Conservation (phyloP, 2,888 invertebrate genomes). For the Heterodera filipjevi region DNA sequence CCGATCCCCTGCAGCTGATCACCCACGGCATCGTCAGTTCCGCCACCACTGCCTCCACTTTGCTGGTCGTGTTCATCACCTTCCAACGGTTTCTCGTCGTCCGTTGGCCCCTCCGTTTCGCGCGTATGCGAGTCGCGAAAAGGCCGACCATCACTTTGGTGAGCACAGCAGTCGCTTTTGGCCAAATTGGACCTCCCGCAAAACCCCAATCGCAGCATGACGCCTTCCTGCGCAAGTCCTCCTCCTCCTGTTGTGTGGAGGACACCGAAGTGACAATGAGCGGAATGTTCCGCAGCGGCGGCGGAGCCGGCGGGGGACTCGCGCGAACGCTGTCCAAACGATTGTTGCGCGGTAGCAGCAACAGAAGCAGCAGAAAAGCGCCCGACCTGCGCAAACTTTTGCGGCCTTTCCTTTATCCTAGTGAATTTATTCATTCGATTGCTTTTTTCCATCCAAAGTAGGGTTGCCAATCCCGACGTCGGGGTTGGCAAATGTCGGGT, state of each 20-base stretch:
- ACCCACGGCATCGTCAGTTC: slow-evolving; percentile 55
- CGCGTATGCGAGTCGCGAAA: slow-evolving; percentile 34
- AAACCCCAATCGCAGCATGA: not conserved
- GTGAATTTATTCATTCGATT: slow-evolving; percentile 26
- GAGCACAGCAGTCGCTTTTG: not conserved
- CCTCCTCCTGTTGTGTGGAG: slow-evolving; percentile 16
- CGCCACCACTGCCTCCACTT: slow-evolving; percentile 58
- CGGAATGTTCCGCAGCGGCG: slow-evolving; percentile 23
- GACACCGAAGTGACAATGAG: slow-evolving; percentile 18
- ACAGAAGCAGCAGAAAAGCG: slow-evolving; percentile 17
- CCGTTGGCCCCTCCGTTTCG: slow-evolving; percentile 56
- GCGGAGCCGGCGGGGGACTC: slow-evolving; percentile 24
- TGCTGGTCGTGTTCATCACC: slow-evolving; percentile 62
- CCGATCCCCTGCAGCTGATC: slow-evolving; percentile 14
- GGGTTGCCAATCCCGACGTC: no score
- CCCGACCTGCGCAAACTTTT: slow-evolving; percentile 45
- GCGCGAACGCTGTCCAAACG: slow-evolving; percentile 30
- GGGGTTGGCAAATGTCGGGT: no score
- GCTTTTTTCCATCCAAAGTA: not conserved
- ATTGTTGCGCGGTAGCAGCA: slow-evolving; percentile 16
- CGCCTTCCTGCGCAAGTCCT: slow-evolving; percentile 24
- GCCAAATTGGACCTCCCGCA: not conserved
- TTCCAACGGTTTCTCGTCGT: slow-evolving; percentile 61
- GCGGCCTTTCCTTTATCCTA: slow-evolving; percentile 49
- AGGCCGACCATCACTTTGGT: slow-evolving; percentile 20